Evolutionary conservation across 2,888 invertebrate species (phyloP), one percentile per base, ranked within the genome.

Genomic region (Watsonalla binaria): DNA sequence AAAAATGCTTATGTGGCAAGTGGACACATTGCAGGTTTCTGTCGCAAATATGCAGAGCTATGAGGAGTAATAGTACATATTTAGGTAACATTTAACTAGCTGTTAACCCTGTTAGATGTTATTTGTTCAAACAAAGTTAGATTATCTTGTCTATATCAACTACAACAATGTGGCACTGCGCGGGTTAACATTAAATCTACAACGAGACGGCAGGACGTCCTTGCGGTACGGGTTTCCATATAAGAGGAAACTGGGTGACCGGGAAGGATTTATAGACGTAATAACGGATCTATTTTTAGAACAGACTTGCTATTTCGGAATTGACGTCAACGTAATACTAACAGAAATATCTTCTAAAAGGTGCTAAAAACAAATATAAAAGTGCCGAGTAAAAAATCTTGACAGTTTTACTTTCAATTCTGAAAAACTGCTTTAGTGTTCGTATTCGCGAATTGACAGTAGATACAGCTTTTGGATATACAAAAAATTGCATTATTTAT

Each of bases 241-340:
- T 78, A 78, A 75, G 76, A 68, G 74, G 76, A 78, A 82, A 80
- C 76, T 78, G 78, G 76, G 81, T 79, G 79, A 82, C 79, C 76
- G 79, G 71, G 76, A 74, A 67, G 72, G 77, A 82, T 80, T 79
- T 79, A 79, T 76, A 63, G 72, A 56, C 60, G 70, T 73, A 76
- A 76, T 78, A 76, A 76, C 69, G 62, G 60, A 67, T 73, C 75
- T 82, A 83, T 84, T 77, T 81, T 78, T 78, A 83, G 75, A 54
- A 59, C 63, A 62, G 66, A 66, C 63, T 62, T 68, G 58, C 60
- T 61, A 65, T 65, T 67, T 61, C 56, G 62, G 73, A 75, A 76
- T 60, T 63, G 58, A 63, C 62, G 65, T 64, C 62, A 62, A 63
- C 57, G 64, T 62, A 66, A 60, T 58, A 68, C 64, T 62, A 60